These are phyloP conservation scores for Enteromius mattozi DNA, from an alignment of 2,797 vertebrate species.

Conservation along the genomic window DNA sequence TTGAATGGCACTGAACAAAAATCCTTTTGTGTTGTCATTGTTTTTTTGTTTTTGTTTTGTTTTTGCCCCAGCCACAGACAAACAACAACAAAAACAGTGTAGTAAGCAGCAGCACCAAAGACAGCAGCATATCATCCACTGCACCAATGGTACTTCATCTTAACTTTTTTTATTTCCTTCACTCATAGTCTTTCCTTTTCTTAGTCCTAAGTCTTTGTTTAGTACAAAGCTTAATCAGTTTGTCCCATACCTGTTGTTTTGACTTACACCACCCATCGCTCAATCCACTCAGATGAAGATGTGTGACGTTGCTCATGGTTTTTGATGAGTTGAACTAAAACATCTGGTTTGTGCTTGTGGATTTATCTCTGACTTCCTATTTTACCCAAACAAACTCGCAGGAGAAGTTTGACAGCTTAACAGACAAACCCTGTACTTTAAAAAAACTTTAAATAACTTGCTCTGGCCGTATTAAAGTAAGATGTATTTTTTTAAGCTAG, in stretches of 20 bases:
- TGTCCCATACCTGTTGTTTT: slow-evolving; percentile 62
- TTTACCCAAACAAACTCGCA: slow-evolving; percentile 65
- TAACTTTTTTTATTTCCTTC: slow-evolving; percentile 76
- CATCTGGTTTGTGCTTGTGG: slow-evolving; percentile 58
- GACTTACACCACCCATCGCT: slow-evolving; percentile 64
- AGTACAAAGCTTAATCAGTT: slow-evolving; percentile 56
- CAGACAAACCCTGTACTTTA: not conserved
- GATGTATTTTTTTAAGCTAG: not conserved
- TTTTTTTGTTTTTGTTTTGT: slow-evolving; percentile 74
- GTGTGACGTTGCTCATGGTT: slow-evolving; percentile 68
- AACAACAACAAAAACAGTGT: slow-evolving; percentile 99
- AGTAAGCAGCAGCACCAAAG: slow-evolving; percentile 98
- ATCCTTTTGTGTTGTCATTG: slow-evolving; percentile 70
- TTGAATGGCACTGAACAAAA: slow-evolving; percentile 39
- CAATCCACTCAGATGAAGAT: slow-evolving; percentile 67
- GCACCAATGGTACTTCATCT: slow-evolving; percentile 96
- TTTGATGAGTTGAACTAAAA: slow-evolving; percentile 64
- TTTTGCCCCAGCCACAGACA: slow-evolving; percentile 92
- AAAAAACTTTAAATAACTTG: not conserved
- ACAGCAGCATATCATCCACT: slow-evolving; percentile 95
- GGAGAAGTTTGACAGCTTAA: slow-evolving; percentile 8
- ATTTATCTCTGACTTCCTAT: slow-evolving; percentile 67
- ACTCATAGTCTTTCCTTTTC: slow-evolving; percentile 60
- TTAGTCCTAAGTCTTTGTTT: slow-evolving; percentile 64
- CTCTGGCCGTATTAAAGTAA: not conserved